A percentile compares a stretch with the other conserved stretches of the same genome.
phyloP scores from a whole-genome alignment of 2,797 vertebrate species.

The Rhinogobio ventralis region DNA sequence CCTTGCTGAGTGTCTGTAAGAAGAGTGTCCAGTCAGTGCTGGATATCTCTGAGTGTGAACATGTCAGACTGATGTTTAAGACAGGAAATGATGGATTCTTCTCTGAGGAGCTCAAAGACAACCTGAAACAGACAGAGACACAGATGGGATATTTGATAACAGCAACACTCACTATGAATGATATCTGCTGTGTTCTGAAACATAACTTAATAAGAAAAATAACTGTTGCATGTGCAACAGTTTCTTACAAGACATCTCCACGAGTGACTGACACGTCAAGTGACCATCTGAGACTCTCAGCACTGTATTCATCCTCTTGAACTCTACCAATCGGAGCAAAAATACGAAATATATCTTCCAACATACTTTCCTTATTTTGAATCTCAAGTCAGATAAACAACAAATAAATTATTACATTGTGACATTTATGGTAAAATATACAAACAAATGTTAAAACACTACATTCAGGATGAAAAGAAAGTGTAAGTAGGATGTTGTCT shows the following conservation, averaged over 20 bases:
- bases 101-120: background rate
- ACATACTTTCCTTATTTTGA: too few relatives aligned
- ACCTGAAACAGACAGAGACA: conserved; percentile 1
- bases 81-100: background rate
- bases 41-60: background rate
- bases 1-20: conserved; percentile 2
- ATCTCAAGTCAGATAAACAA: too few relatives aligned
- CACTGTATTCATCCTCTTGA: too few relatives aligned
- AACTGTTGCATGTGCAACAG: too few relatives aligned
- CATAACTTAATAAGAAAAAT: too few relatives aligned
- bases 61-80: background rate
- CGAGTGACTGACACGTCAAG: too few relatives aligned
- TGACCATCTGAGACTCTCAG: too few relatives aligned
- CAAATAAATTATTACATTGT: background rate
- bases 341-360: too few relatives aligned
- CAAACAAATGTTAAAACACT: background rate
- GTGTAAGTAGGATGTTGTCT: too few relatives aligned
- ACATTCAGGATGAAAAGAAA: background rate
- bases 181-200: too few relatives aligned
- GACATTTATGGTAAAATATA: too few relatives aligned
- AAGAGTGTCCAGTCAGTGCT: conserved; percentile 4
- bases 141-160: background rate
- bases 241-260: too few relatives aligned
- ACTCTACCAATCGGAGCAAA: background rate
- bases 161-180: background rate